phyloP scores from a whole-genome alignment of 2,888 invertebrate genomes.

The Meta bourneti region DNA sequence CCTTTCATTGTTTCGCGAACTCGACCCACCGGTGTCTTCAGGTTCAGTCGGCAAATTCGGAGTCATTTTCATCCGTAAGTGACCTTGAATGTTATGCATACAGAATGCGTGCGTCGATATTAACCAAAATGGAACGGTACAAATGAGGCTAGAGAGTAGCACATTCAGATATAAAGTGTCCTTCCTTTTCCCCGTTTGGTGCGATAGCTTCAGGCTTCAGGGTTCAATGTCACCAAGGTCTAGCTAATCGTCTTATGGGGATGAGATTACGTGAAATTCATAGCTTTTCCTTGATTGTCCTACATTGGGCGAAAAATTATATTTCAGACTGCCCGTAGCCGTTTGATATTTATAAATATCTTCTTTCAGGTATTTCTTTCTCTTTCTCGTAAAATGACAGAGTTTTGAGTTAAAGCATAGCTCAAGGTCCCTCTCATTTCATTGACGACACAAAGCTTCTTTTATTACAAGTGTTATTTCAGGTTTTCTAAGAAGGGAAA shows the following conservation, averaged over 20 bases:
- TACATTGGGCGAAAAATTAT: neutral
- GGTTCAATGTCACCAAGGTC: neutral
- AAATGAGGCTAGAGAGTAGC: conserved; percentile 5
- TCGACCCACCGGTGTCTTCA: neutral
- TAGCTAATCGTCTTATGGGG: neutral
- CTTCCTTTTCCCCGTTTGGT: neutral
- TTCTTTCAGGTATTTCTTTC: too few species aligned
- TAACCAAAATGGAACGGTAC: neutral
- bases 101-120: neutral
- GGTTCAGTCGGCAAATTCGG: neutral
- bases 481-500: too few species aligned
- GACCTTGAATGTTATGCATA: neutral
- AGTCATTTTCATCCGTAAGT: conserved; percentile 6
- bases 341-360: too few species aligned
- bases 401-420: too few species aligned
- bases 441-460: too few species aligned
- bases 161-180: neutral
- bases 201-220: neutral
- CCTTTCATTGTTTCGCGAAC: neutral
- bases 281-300: neutral
- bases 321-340: neutral
- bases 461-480: too few species aligned
- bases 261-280: neutral
- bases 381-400: too few species aligned
- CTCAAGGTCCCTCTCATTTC: too few species aligned